Base-by-base conservation (phyloP, 2,888 invertebrate species). In the Fissipunctia ypsillon region DNA sequence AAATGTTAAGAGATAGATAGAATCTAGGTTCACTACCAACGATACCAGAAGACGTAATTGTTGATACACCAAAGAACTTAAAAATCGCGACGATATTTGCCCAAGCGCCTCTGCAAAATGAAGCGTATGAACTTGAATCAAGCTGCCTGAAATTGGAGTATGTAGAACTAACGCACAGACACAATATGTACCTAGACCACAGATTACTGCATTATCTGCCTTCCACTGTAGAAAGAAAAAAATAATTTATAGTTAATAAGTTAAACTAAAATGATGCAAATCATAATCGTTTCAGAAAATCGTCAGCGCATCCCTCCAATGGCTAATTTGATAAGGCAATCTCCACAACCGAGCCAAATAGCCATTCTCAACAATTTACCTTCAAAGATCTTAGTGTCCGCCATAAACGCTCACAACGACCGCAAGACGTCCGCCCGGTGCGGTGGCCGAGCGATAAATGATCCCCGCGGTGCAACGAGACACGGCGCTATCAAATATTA, bases 401-500 rank as follows among this genome's bases (percentile, higher is more conserved):
- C 88, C 88, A 90, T 92, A 92, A 92, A 91, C 89, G 89, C 88
- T 91, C 87, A 88, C 88, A 87, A 88, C 85, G 82, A 80, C 86
- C 87, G 81, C 88, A 89, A 90, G 90, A 93, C 93, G 94, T 94
- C 91, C 90, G 88, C 88, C 82, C 89, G 76, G 83, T 79, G 83
- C 88, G 87, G 87, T 86, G 90, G 90, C 83, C 88, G 88, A 86
- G 86, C 91, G 88, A 94, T 91, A 91, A 95, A 95, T 94, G 95
- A 90, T 90, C 89, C 87, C 87, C 67, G 84, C 78, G 88, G 86
- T 87, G 89, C 88, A 86, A 87, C 88, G 84, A 89, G 95, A 94
- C 94, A 73, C 78, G 91, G 81, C 88, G 82, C 89, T 88, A 87
- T 95, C 91, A 95, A 95, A 95, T 95, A 95, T 95, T 95, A 92